Conservation (phyloP, 2,113 vertebrate genomes). For the Phaethon lepturus region DNA sequence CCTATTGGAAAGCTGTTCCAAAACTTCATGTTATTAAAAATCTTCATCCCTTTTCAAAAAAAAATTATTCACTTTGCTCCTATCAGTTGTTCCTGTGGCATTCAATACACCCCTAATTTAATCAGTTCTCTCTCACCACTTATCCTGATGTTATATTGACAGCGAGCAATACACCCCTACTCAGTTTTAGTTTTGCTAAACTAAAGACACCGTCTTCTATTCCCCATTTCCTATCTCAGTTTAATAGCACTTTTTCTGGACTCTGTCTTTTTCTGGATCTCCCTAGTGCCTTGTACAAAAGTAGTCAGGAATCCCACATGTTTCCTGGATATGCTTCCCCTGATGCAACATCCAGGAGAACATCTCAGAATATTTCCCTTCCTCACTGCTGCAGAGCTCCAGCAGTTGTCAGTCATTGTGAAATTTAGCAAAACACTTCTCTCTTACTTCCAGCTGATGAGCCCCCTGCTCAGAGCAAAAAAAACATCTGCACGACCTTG, state of each 20-base stretch:
- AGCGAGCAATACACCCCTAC: not conserved
- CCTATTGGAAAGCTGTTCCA: not conserved
- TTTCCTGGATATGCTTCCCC: constrained; percentile 63
- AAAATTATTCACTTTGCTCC: not conserved
- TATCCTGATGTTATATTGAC: not conserved
- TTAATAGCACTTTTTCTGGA: constrained; percentile 3
- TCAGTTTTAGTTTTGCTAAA: not conserved
- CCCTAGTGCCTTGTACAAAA: constrained; percentile 59
- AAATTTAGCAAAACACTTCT: constrained; percentile 49
- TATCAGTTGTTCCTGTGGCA: not conserved
- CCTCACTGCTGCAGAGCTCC: not conserved
- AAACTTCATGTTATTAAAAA: constrained; percentile 17
- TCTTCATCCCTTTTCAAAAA: not conserved
- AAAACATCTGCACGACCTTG: constrained; percentile 68
- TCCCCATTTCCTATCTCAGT: not conserved
- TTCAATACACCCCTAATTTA: not conserved
- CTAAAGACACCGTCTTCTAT: not conserved
- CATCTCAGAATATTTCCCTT: constrained; percentile 47
- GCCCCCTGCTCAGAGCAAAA: not conserved
- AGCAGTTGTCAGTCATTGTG: constrained; percentile 23
- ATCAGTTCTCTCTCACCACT: not conserved
- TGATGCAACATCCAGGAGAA: constrained; percentile 61
- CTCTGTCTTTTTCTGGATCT: constrained; percentile 40
- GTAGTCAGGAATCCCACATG: constrained; percentile 49
- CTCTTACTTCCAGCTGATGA: constrained; percentile 45